Evolutionary conservation across 1,140 invertebrate species (phyloP).

Genomic region (Diuraphis noxia): DNA sequence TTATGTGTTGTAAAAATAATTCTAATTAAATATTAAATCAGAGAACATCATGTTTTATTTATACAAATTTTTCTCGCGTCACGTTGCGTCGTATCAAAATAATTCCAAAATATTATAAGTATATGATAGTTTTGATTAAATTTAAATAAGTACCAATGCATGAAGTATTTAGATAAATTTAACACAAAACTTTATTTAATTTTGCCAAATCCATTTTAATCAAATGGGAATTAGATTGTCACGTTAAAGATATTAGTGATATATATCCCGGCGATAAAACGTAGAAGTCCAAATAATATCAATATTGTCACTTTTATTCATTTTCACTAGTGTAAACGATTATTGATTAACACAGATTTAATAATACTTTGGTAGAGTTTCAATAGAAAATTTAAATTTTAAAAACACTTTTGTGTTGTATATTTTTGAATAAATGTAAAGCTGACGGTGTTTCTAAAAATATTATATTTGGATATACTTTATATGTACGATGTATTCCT

Average conservation of each 20-base stretch:
- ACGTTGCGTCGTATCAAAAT: too few relatives aligned
- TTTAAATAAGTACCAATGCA: too few relatives aligned
- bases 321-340: neutral
- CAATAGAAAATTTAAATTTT: neutral
- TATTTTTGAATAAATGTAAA: conserved; percentile 15
- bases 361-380: neutral
- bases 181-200: too few relatives aligned
- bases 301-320: neutral
- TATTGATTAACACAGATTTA: neutral
- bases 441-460: neutral
- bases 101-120: too few relatives aligned
- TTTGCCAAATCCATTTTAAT: too few relatives aligned
- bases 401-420: neutral
- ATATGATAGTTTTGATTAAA: too few relatives aligned
- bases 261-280: neutral
- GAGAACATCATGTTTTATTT: too few relatives aligned
- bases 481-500: neutral
- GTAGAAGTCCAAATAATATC: neutral
- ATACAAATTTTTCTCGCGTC: too few relatives aligned
- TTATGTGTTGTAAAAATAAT: too few relatives aligned
- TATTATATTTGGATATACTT: neutral
- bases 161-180: too few relatives aligned
- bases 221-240: too few relatives aligned
- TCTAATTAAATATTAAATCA: too few relatives aligned
- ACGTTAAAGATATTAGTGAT: neutral